phyloP scores from a whole-genome alignment of 2,113 vertebrate genomes.

The Rhinolophus sinicus region DNA sequence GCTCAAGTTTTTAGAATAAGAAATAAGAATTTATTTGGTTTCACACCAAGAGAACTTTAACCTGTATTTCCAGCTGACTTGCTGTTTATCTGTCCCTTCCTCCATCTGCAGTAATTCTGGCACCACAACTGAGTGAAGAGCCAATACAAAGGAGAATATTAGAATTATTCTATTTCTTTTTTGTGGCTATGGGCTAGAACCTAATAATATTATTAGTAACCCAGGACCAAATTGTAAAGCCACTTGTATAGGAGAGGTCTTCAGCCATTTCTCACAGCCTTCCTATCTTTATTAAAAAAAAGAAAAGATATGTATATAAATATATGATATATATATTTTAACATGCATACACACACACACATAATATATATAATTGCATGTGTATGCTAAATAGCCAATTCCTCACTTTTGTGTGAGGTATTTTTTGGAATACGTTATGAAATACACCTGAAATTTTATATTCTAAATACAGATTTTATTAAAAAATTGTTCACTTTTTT shows the following conservation, averaged over 20 bases:
- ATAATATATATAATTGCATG: neutral
- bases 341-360: neutral
- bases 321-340: neutral
- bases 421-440: constrained; percentile 2
- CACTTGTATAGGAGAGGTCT: neutral
- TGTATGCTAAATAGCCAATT: neutral
- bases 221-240: neutral
- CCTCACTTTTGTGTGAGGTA: neutral
- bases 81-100: neutral
- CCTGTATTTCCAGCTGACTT: neutral
- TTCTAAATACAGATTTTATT: constrained; percentile 26
- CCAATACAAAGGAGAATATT: neutral
- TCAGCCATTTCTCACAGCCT: neutral
- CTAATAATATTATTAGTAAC: neutral
- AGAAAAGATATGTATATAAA: neutral
- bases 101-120: neutral
- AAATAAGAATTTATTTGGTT: constrained; percentile 16
- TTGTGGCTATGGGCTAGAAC: neutral
- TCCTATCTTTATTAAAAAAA: neutral
- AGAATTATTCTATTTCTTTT: neutral
- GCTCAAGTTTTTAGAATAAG: neutral
- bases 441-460: constrained; percentile 17
- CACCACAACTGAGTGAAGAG: neutral
- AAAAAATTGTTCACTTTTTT: neutral
- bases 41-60: constrained; percentile 32